Evolutionary conservation across 2,797 vertebrate genomes (phyloP).

Genomic region (Brotula barbata): DNA sequence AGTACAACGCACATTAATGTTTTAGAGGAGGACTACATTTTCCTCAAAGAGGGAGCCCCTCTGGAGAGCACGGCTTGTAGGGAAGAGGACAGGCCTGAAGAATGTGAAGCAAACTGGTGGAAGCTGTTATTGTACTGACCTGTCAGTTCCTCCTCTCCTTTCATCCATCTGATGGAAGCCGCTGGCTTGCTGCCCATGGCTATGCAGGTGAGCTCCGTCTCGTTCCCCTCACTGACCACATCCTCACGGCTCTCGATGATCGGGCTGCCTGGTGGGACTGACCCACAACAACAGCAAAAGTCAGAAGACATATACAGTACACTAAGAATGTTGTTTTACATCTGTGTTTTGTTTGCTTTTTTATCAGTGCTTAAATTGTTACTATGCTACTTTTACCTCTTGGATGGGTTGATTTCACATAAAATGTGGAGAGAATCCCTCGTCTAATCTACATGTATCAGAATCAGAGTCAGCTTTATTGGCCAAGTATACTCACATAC

Average conservation of each 20-base stretch:
- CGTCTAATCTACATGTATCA: too few species aligned
- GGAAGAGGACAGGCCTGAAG: constrained; percentile 52
- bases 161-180: constrained; percentile 95
- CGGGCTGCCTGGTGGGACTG: constrained; percentile 92
- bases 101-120: constrained; percentile 55
- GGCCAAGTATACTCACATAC: too few species aligned
- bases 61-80: constrained; percentile 33
- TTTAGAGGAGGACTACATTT: constrained; percentile 34
- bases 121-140: constrained; percentile 81
- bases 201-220: constrained; percentile 96
- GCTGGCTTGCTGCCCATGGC: constrained; percentile 95
- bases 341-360: too few species aligned
- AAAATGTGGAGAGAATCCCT: too few species aligned
- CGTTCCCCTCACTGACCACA: constrained; percentile 90
- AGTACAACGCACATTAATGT: constrained; percentile 40
- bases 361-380: too few species aligned
- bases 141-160: constrained; percentile 90
- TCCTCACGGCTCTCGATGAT: constrained; percentile 94
- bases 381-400: too few species aligned
- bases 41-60: constrained; percentile 33
- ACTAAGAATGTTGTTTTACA: not conserved
- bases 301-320: constrained; percentile 26
- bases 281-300: constrained; percentile 32
- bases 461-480: too few species aligned
- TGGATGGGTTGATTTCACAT: too few species aligned